Evolutionary conservation across 2,797 vertebrate species (phyloP), one percentile per base, ranked within the genome.

Genomic region (Chaetodon trifasciatus): DNA sequence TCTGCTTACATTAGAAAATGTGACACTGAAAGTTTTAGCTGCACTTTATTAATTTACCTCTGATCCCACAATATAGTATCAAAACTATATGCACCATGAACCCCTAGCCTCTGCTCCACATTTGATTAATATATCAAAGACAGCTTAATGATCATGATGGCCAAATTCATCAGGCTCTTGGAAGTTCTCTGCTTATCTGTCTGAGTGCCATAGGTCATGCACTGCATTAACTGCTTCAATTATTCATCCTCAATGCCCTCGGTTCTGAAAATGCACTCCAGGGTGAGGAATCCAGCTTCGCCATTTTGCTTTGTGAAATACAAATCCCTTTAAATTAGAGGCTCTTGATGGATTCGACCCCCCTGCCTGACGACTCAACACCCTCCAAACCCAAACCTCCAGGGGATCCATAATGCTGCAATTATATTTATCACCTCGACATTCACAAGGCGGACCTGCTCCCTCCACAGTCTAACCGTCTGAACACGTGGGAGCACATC

Each of bases 401-500:
- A 65, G 85, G 91, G 86, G 72, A 88, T 79, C 76, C 86, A 87
- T 90, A 91, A 90, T 78, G 83, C 79, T 85, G 88, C 89, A 94
- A 93, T 94, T 93, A 92, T 92, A 93, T 95, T 94, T 92, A 95
- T 93, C 91, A 93, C 91, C 86, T 91, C 71, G 17, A 81, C 88
- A 89, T 83, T 85, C 79, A 83, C 85, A 88, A 86, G 83, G 78
- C 78, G 82, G 78, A 82, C 80, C 70, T 53, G 66, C 79, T 74
- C 70, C 68, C 67, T 72, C 58, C 65, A 76, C 74, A 79, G 73
- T 70, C 61, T 76, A 53, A 55, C 47, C 15, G 28, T 56, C 74
- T 72, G 72, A 82, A 83, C 88, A 90, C 57, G 52, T 66, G 82
- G 86, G 83, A 88, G 70, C 69, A 80, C 82, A 91, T 87, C 79